These are phyloP conservation scores for Lasioglossum zephyrum DNA, from an alignment of 2,888 invertebrate genomes.

Conservation along the genomic window DNA sequence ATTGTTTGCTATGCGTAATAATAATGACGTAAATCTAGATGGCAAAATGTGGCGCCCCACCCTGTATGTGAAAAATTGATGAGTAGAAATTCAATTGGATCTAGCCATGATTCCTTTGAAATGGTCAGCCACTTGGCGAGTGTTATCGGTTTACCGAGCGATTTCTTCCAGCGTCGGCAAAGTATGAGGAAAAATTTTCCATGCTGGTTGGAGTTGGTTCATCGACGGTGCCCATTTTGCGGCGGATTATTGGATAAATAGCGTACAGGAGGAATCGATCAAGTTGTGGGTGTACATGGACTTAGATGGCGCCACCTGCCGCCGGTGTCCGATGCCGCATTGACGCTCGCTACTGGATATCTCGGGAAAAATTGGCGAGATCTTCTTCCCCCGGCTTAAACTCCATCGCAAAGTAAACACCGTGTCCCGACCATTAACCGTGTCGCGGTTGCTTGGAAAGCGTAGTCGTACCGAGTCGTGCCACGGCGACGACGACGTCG, in stretches of 20 bases:
- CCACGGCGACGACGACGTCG: not conserved
- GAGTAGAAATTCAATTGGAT: too few species aligned
- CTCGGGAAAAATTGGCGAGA: constrained; percentile 4
- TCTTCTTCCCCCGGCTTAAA: not conserved
- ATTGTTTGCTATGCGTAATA: too few species aligned
- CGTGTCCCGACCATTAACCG: constrained; percentile 6
- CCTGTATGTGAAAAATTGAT: too few species aligned
- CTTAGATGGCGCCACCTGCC: constrained; percentile 79
- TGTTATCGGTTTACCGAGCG: not conserved
- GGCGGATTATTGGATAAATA: not conserved
- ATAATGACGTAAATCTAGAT: too few species aligned
- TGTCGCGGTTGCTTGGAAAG: not conserved
- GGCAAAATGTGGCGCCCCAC: too few species aligned
- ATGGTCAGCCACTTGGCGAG: not conserved
- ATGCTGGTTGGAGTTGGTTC: not conserved
- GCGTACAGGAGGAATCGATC: constrained; percentile 44
- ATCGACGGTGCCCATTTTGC: not conserved
- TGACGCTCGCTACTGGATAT: constrained; percentile 75
- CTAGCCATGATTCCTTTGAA: not conserved
- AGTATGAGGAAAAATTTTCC: not conserved
- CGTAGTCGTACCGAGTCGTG: not conserved
- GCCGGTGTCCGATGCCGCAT: constrained; percentile 74
- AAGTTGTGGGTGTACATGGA: constrained; percentile 29
- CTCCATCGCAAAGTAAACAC: constrained; percentile 11
- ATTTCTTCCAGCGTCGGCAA: not conserved